These are phyloP conservation scores for Nineta flava DNA, from an alignment of 2,888 invertebrate genomes.

Conservation along the genomic window DNA sequence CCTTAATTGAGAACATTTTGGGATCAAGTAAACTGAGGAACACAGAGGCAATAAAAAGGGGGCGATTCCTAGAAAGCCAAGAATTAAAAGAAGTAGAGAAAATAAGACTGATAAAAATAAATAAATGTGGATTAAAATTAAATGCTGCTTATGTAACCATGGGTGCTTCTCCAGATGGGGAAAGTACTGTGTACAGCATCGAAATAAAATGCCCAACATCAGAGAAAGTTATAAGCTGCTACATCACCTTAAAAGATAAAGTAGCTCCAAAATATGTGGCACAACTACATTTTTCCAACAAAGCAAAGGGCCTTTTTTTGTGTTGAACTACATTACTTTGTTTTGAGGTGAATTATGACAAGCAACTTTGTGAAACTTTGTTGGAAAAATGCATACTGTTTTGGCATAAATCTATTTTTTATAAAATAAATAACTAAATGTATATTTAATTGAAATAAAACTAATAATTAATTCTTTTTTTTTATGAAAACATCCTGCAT, in stretches of 20 bases:
- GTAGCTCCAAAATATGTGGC: not conserved
- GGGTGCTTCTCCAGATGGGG: no score
- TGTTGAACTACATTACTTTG: not conserved
- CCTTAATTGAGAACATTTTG: constrained; percentile 1
- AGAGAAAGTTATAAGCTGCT: not conserved
- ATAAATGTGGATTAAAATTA: no score
- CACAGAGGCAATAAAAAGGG: constrained; percentile 9
- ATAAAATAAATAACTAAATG: no score
- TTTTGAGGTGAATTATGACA: not conserved
- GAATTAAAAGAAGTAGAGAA: constrained; percentile 3
- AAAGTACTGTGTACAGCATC: no score
- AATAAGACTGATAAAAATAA: constrained; percentile 8
- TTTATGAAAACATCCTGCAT: no score
- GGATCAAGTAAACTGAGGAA: no score
- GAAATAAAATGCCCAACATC: no score
- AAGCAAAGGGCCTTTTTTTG: not conserved
- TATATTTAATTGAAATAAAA: no score
- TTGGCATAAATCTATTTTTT: no score
- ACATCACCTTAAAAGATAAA: no score
- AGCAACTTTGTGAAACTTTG: not conserved
- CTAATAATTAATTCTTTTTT: no score
- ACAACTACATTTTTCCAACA: not conserved
- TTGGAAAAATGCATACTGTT: constrained; percentile 11
- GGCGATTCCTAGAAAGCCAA: constrained; percentile 7
- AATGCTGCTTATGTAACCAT: no score